Evolutionary conservation across 2,888 invertebrate genomes (phyloP).

Genomic region (Lithophane socia): DNA sequence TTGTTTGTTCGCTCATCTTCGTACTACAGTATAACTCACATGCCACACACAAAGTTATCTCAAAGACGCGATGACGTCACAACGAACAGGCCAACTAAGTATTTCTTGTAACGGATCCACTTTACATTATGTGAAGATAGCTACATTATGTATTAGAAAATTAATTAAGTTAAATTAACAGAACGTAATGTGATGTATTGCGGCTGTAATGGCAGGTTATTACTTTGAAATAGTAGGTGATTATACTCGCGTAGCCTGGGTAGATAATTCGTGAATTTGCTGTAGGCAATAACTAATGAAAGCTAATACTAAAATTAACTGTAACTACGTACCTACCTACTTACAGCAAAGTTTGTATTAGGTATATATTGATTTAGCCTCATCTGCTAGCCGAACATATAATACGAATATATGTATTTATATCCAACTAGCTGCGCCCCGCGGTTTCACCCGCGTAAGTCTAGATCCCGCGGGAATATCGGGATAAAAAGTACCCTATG

Average conservation of each 20-base stretch:
- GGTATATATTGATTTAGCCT: not conserved
- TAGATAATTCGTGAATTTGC: not conserved
- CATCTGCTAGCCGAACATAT: not conserved
- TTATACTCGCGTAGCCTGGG: not conserved
- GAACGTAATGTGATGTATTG: conserved; percentile 31
- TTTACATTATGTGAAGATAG: conserved; percentile 12
- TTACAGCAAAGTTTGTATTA: not conserved
- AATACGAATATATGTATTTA: not conserved
- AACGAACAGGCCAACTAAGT: conserved; percentile 15
- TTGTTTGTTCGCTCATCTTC: conserved; percentile 19
- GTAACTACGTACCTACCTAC: not conserved
- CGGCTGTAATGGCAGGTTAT: conserved; percentile 3
- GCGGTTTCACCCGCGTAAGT: too few species aligned
- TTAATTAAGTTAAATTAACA: too few species aligned
- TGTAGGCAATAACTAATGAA: not conserved
- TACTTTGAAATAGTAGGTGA: not conserved
- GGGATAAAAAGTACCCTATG: too few species aligned
- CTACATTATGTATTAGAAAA: conserved; percentile 23
- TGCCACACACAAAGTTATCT: conserved; percentile 17
- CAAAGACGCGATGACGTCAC: conserved; percentile 29
- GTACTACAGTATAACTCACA: conserved; percentile 20
- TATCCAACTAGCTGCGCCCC: not conserved
- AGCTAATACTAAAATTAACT: not conserved
- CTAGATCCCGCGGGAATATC: too few species aligned
- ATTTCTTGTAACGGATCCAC: conserved; percentile 18